Conservation (phyloP, 2,113 vertebrate species). For the Upupa epops region DNA sequence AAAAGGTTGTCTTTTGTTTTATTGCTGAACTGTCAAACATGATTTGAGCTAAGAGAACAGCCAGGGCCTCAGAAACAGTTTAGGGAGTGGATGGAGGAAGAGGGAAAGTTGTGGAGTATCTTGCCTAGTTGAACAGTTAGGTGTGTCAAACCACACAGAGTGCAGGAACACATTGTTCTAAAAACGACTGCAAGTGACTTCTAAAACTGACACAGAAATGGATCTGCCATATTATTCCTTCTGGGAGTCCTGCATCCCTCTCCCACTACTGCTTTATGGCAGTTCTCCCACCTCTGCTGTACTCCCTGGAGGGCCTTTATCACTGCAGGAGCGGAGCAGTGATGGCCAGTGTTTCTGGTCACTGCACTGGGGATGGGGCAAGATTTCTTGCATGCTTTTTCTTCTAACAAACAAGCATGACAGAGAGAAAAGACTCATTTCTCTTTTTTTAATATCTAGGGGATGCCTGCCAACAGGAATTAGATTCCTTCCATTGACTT, state of each 20-base stretch:
- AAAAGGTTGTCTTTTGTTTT: slow-evolving; percentile 63
- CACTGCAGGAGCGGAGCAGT: not conserved
- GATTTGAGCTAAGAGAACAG: slow-evolving; percentile 70
- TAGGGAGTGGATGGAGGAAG: not conserved
- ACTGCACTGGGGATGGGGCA: not conserved
- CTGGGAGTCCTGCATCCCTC: not conserved
- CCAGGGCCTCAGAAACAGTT: slow-evolving; percentile 13
- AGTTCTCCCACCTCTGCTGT: not conserved
- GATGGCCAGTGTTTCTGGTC: not conserved
- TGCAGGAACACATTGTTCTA: not conserved
- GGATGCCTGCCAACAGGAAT: slow-evolving; percentile 2
- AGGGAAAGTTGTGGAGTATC: not conserved
- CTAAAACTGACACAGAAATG: not conserved
- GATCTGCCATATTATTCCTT: not conserved
- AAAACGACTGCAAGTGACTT: not conserved
- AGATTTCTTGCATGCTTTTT: not conserved
- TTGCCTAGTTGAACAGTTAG: not conserved
- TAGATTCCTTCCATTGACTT: not conserved
- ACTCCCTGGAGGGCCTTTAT: not conserved
- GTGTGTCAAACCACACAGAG: not conserved
- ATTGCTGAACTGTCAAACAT: slow-evolving; percentile 75
- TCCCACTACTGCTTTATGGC: not conserved
- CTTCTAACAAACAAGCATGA: not conserved
- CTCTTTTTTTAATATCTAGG: slow-evolving; percentile 1
- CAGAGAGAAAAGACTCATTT: not conserved